Evolutionary conservation across 2,113 vertebrate genomes (phyloP).

Genomic region (Prolemur simus): DNA sequence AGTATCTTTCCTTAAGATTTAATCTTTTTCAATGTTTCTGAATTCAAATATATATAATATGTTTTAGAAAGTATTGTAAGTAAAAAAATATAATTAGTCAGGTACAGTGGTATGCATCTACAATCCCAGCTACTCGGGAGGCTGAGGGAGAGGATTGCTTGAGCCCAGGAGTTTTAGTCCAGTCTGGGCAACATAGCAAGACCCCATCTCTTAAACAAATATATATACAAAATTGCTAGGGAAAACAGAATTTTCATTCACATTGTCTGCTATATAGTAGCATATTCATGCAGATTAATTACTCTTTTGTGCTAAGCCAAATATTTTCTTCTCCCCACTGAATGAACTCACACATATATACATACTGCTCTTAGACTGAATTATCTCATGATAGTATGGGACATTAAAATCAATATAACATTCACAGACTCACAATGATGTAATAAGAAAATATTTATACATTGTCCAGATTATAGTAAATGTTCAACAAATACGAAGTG

Average conservation of each 20-base stretch:
- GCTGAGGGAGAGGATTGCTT: too few relatives aligned
- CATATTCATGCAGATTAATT: background rate
- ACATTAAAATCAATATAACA: background rate
- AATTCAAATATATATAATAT: background rate
- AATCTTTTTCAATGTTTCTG: conserved; percentile 7
- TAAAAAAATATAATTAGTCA: background rate
- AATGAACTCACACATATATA: background rate
- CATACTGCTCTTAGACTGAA: background rate
- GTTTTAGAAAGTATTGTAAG: background rate
- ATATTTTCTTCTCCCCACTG: background rate
- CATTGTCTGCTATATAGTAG: background rate
- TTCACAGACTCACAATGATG: background rate
- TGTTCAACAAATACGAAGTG: background rate
- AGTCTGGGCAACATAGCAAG: too few relatives aligned
- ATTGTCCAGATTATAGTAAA: background rate
- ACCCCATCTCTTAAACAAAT: too few relatives aligned
- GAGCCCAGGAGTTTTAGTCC: too few relatives aligned
- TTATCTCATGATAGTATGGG: background rate
- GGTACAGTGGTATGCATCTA: too few relatives aligned
- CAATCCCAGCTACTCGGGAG: too few relatives aligned
- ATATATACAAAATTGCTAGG: background rate
- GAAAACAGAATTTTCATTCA: background rate
- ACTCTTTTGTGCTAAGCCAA: background rate
- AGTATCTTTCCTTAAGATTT: background rate
- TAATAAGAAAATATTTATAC: background rate